phyloP scores from a whole-genome alignment of 2,797 vertebrate genomes.

The Poecilia picta region DNA sequence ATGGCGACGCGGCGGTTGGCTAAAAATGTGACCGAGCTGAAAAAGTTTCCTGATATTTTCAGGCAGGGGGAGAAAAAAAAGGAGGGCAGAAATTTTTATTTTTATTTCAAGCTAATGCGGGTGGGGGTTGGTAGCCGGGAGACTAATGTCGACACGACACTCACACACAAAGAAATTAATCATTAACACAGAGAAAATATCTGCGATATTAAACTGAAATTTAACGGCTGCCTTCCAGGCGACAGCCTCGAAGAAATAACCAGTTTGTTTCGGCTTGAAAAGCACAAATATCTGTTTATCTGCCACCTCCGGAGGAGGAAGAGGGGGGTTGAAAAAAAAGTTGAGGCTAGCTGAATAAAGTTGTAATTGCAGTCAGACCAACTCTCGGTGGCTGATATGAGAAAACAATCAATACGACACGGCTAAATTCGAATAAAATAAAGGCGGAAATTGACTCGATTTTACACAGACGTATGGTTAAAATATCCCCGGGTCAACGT shows the following conservation, averaged over 20 bases:
- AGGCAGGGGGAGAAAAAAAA: constrained; percentile 11
- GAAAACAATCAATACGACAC: constrained; percentile 79
- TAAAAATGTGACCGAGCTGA: constrained; percentile 33
- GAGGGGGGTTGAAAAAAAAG: constrained; percentile 51
- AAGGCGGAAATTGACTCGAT: background rate
- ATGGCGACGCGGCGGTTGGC: constrained; percentile 33
- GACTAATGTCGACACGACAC: constrained; percentile 76
- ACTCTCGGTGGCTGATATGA: constrained; percentile 62
- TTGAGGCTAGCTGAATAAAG: constrained; percentile 74
- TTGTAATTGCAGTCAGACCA: constrained; percentile 71
- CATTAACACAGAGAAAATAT: constrained; percentile 80
- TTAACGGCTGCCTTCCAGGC: constrained; percentile 24
- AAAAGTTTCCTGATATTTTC: constrained; percentile 71
- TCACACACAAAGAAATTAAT: constrained; percentile 85
- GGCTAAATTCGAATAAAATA: constrained; percentile 48
- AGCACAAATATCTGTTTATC: constrained; percentile 35
- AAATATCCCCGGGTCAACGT: constrained; percentile 42
- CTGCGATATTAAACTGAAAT: constrained; percentile 69
- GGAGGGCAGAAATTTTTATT: constrained; percentile 42
- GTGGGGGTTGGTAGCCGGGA: constrained; percentile 74
- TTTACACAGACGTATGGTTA: constrained; percentile 19
- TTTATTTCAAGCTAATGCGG: constrained; percentile 62
- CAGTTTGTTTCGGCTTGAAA: constrained; percentile 6
- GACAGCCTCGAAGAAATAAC: constrained; percentile 12
- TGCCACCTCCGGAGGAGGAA: constrained; percentile 1